These are phyloP conservation scores for Drosophila kokeensis DNA, from an alignment of 2,888 invertebrate species.

Conservation along the genomic window DNA sequence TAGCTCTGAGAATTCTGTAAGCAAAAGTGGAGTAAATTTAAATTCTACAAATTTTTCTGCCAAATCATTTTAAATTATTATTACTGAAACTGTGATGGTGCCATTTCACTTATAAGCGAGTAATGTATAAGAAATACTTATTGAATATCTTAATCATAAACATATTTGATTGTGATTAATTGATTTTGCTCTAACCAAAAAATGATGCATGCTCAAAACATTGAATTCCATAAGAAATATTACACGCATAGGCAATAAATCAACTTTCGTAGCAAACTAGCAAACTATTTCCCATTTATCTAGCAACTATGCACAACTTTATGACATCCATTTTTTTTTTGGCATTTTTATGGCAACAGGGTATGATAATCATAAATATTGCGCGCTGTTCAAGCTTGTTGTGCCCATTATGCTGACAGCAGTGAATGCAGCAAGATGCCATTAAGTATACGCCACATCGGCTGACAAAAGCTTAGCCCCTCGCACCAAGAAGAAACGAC, in stretches of 20 bases:
- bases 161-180: background rate
- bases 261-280: background rate
- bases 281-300: background rate
- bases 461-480: constrained; percentile 54
- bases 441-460: constrained; percentile 66
- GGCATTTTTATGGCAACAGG: constrained; percentile 18
- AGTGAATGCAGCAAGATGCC: constrained; percentile 46
- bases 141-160: background rate
- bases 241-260: background rate
- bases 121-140: background rate
- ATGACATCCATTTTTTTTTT: background rate
- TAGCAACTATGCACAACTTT: background rate
- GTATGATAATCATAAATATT: constrained; percentile 70
- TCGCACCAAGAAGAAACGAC: background rate
- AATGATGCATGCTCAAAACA: background rate
- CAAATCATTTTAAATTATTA: background rate
- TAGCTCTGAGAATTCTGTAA: background rate
- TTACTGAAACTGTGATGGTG: background rate
- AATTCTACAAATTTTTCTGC: background rate
- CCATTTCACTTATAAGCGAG: background rate
- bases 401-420: constrained; percentile 39
- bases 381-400: constrained; percentile 50
- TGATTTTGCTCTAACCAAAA: background rate
- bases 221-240: background rate
- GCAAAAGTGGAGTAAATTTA: background rate